phyloP scores from a whole-genome alignment of 2,888 invertebrate genomes.

The Trichacis sp. region DNA sequence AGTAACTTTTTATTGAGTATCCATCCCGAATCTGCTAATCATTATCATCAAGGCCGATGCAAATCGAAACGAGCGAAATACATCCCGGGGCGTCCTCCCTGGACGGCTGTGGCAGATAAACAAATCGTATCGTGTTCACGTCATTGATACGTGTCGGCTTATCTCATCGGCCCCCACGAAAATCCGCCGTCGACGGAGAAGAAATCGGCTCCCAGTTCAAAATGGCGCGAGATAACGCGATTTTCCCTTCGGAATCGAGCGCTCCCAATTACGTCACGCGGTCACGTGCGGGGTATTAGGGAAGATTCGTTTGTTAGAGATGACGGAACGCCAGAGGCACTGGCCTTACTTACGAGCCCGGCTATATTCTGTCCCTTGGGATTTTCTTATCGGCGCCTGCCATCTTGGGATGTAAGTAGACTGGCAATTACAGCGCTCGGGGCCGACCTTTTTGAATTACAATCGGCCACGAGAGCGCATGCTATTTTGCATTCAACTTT shows the following conservation, averaged over 20 bases:
- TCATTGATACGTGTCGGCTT: conserved; percentile 16
- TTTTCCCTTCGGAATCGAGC: conserved; percentile 27
- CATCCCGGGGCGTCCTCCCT: too few species aligned
- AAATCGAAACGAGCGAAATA: too few species aligned
- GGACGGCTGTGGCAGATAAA: conserved; percentile 42
- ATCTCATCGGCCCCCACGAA: conserved; percentile 19
- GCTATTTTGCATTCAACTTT: conserved; percentile 15
- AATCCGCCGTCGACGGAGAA: background rate
- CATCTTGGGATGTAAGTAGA: conserved; percentile 43
- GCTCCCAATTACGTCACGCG: conserved; percentile 48
- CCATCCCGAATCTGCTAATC: too few species aligned
- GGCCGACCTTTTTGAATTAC: conserved; percentile 24
- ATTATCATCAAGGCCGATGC: too few species aligned
- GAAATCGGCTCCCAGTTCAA: conserved; percentile 33
- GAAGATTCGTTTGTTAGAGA: conserved; percentile 53
- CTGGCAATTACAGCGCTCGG: conserved; percentile 47
- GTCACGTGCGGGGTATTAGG: conserved; percentile 59
- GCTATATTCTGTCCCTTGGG: conserved; percentile 33
- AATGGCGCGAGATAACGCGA: conserved; percentile 48
- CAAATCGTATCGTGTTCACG: conserved; percentile 31
- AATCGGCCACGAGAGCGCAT: conserved; percentile 18
- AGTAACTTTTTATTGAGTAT: too few species aligned
- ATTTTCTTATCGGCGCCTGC: conserved; percentile 41
- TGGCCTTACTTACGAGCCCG: conserved; percentile 23
- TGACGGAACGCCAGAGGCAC: conserved; percentile 40